Conservation (phyloP, 64 coral and sea anemone genomes). For the Pocillopora damicornis region DNA sequence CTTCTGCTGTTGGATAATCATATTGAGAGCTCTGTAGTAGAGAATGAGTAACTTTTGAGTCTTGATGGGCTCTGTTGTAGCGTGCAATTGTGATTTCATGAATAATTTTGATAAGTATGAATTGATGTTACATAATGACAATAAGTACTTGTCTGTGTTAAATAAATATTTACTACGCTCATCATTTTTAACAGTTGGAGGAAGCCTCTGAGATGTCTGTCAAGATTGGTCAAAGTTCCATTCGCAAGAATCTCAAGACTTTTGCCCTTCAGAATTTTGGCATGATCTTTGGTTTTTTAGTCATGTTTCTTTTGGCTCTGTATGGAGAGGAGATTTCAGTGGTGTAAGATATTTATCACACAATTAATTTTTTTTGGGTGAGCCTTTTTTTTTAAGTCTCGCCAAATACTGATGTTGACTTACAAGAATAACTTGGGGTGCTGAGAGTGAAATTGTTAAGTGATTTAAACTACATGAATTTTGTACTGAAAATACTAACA, state of each 20-base stretch:
- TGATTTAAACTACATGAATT: too few species aligned
- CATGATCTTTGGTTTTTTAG: constrained; percentile 66
- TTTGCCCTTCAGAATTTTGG: constrained; percentile 84
- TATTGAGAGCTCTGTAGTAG: too few species aligned
- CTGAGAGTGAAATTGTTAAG: too few species aligned
- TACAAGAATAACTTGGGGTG: not conserved
- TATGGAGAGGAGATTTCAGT: constrained; percentile 51
- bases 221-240: constrained; percentile 57
- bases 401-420: too few species aligned
- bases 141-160: not conserved
- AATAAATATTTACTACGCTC: not conserved
- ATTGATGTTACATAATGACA: too few species aligned
- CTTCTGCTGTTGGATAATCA: too few species aligned
- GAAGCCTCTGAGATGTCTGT: constrained; percentile 89
- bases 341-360: not conserved
- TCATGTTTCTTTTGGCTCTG: constrained; percentile 77
- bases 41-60: too few species aligned
- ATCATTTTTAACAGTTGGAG: constrained; percentile 46
- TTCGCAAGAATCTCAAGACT: constrained; percentile 65
- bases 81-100: too few species aligned
- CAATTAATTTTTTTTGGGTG: not conserved
- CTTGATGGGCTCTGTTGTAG: too few species aligned
- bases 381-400: not conserved
- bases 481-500: too few species aligned
- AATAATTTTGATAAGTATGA: too few species aligned